These are phyloP conservation scores for Anthonomus grandis DNA, from an alignment of 1,140 invertebrate species.

Conservation along the genomic window DNA sequence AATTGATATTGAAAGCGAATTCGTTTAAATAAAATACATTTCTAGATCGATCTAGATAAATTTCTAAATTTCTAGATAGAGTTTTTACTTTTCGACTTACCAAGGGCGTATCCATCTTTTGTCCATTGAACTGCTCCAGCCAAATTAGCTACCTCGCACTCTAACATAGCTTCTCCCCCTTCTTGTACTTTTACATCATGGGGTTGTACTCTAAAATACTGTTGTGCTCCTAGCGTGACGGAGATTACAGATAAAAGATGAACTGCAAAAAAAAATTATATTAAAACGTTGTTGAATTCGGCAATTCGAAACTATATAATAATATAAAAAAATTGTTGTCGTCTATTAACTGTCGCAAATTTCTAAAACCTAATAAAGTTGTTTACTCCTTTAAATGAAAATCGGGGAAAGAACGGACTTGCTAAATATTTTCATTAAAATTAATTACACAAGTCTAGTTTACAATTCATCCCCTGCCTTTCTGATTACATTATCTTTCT, in stretches of 20 bases:
- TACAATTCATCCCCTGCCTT: neutral
- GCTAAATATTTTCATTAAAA: conserved; percentile 13
- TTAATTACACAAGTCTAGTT: conserved; percentile 12
- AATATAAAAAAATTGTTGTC: too few species aligned
- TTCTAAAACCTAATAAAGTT: too few species aligned
- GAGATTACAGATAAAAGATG: conserved; percentile 18
- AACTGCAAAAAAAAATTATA: conserved; percentile 28
- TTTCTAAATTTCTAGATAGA: neutral
- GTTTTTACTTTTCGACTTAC: conserved; percentile 52
- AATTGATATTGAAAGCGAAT: too few species aligned
- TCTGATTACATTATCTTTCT: conserved; percentile 10
- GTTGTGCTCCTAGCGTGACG: conserved; percentile 50
- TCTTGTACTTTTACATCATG: conserved; percentile 75
- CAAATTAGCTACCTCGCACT: conserved; percentile 81
- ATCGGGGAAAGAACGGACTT: too few species aligned
- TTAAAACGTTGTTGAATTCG: conserved; percentile 4
- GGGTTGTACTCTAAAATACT: conserved; percentile 78
- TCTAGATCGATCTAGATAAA: too few species aligned
- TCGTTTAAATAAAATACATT: too few species aligned
- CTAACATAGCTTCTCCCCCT: conserved; percentile 75
- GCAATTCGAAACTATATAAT: too few species aligned
- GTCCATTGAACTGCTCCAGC: conserved; percentile 90
- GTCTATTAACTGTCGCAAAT: too few species aligned
- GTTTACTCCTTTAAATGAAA: too few species aligned
- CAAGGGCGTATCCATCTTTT: conserved; percentile 89